These are phyloP conservation scores for Spilosoma lubricipeda DNA, from an alignment of 2,888 invertebrate species.

Conservation along the genomic window DNA sequence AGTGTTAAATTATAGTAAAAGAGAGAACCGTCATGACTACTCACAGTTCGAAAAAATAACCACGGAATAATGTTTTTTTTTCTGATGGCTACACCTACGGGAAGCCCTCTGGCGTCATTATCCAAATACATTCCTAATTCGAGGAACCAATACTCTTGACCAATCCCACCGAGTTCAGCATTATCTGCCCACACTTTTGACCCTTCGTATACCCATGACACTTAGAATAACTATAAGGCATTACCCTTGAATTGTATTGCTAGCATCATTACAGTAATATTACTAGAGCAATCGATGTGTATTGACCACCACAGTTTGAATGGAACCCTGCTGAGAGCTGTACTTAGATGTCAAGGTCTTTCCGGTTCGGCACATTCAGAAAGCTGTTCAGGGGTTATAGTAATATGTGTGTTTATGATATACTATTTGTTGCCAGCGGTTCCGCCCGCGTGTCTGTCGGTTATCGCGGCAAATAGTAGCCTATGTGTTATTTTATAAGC, in stretches of 20 bases:
- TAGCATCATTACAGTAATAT: conserved; percentile 19
- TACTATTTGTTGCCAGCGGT: too few species aligned
- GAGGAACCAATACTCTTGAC: conserved; percentile 12
- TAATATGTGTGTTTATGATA: too few species aligned
- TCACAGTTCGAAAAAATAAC: background rate
- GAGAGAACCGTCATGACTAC: background rate
- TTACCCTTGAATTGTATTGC: conserved; percentile 45
- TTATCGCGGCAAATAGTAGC: too few species aligned
- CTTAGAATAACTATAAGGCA: conserved; percentile 41
- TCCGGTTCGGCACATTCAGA: background rate
- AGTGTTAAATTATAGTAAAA: background rate
- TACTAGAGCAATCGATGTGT: conserved; percentile 50
- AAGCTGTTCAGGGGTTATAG: background rate
- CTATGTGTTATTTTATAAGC: too few species aligned
- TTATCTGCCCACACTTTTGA: conserved; percentile 10
- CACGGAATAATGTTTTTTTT: background rate
- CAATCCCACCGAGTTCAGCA: conserved; percentile 6
- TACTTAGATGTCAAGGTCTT: conserved; percentile 65
- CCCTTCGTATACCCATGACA: conserved; percentile 17
- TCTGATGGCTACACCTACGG: background rate
- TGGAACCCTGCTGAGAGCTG: conserved; percentile 46
- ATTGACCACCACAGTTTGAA: conserved; percentile 60
- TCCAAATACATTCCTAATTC: background rate
- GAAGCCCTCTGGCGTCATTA: background rate
- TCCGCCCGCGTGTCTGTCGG: too few species aligned